Conservation (phyloP, 2,797 vertebrate species). For the Orientallactaga sibirica region DNA sequence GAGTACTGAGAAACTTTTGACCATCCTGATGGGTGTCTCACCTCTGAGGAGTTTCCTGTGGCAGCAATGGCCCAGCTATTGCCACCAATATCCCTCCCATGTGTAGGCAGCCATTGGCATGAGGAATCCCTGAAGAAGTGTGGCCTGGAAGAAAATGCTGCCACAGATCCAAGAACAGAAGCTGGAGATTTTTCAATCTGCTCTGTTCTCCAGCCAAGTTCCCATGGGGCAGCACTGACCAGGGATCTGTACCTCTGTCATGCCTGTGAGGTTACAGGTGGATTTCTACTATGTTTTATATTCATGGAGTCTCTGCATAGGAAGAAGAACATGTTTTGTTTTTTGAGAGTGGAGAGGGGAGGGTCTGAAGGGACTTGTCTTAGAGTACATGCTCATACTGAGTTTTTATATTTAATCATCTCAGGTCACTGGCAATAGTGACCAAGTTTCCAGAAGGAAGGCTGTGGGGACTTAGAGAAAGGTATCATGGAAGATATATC, state of each 20-base stretch:
- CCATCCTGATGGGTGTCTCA: neutral
- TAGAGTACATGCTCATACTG: neutral
- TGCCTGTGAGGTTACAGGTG: neutral
- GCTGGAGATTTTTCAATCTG: neutral
- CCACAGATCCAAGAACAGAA: neutral
- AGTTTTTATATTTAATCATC: neutral
- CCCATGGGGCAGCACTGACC: neutral
- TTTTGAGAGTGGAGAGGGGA: neutral
- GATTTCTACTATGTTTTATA: neutral
- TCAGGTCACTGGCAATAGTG: neutral
- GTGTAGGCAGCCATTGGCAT: neutral
- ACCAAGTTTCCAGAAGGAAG: neutral
- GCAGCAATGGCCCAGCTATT: neutral
- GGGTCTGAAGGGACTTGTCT: neutral
- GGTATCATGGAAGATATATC: accelerated
- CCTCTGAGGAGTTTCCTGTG: neutral
- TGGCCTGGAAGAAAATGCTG: neutral
- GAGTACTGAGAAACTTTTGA: neutral
- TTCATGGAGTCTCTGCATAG: neutral
- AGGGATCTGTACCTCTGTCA: neutral
- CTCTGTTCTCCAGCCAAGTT: accelerated
- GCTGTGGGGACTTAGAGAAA: neutral
- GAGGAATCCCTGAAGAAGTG: neutral
- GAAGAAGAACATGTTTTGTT: neutral
- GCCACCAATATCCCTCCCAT: no score